A percentile compares a stretch with the other conserved stretches of the same genome.
These are phyloP conservation scores for Siniperca knerii DNA, from an alignment of 2,113 vertebrate genomes.

Conservation along the genomic window DNA sequence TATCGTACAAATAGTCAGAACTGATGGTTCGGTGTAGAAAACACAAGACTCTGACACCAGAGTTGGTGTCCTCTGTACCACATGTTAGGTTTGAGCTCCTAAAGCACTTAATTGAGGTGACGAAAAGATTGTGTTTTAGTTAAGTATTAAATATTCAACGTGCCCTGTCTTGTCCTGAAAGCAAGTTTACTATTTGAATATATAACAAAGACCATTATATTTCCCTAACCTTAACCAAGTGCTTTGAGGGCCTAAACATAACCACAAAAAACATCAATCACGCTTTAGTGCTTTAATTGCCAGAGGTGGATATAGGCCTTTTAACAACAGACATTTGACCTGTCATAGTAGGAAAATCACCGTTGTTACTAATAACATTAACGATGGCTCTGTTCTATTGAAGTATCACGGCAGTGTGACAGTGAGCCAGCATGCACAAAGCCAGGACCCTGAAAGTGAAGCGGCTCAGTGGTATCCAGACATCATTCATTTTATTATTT, in stretches of 20 bases:
- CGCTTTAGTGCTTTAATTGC: not conserved
- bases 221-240: not conserved
- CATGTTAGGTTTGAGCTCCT: not conserved
- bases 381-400: too few relatives aligned
- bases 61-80: too few relatives aligned
- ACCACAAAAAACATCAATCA: not conserved
- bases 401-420: too few relatives aligned
- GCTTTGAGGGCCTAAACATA: not conserved
- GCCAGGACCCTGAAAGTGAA: too few relatives aligned
- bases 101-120: not conserved
- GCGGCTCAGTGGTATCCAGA: too few relatives aligned
- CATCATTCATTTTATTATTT: too few relatives aligned
- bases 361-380: too few relatives aligned
- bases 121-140: not conserved
- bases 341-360: too few relatives aligned
- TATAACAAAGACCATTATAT: not conserved
- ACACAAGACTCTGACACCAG: too few relatives aligned
- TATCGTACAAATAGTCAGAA: not conserved
- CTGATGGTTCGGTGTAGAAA: not conserved
- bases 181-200: not conserved
- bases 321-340: not conserved
- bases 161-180: too few relatives aligned
- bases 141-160: not conserved
- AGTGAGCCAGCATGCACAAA: too few relatives aligned
- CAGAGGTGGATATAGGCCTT: not conserved